Conservation (phyloP, 1,140 invertebrate genomes). For the Chymomyza costata region DNA sequence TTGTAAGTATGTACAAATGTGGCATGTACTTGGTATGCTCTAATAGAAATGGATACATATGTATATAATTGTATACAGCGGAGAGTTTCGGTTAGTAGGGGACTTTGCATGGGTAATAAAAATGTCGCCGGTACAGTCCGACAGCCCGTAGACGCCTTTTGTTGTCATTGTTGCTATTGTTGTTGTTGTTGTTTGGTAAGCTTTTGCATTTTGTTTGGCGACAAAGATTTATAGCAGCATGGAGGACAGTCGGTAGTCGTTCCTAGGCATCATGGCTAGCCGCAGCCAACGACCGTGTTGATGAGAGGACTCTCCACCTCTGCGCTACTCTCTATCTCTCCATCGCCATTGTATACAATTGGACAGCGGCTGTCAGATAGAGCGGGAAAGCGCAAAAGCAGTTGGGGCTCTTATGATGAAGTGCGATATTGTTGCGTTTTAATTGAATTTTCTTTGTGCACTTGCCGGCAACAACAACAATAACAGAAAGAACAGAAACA, state of each 20-base stretch:
- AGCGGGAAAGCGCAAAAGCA: conserved; percentile 10
- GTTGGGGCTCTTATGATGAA: conserved; percentile 59
- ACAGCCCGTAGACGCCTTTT: conserved; percentile 39
- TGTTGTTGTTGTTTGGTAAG: conserved; percentile 15
- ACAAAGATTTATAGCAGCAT: conserved; percentile 65
- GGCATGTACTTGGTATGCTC: no score
- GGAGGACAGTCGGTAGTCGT: background rate
- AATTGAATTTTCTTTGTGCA: conserved; percentile 75
- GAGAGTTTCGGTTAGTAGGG: background rate
- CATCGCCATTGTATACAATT: no score
- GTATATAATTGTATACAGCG: background rate
- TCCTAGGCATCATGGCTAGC: no score
- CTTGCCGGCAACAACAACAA: conserved; percentile 15
- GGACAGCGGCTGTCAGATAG: conserved; percentile 1
- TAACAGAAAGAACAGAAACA: conserved; percentile 14
- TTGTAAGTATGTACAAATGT: no score
- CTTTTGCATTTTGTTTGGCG: conserved; percentile 51
- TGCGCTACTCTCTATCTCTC: background rate
- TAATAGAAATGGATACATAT: background rate
- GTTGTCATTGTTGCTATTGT: conserved; percentile 22
- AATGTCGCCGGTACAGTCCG: conserved; percentile 32
- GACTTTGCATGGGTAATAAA: conserved; percentile 23
- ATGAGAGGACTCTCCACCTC: no score
- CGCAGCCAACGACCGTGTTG: background rate
- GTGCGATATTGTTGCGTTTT: conserved; percentile 74